Evolutionary conservation across 2,797 vertebrate genomes (phyloP).

Genomic region (Mus caroli): DNA sequence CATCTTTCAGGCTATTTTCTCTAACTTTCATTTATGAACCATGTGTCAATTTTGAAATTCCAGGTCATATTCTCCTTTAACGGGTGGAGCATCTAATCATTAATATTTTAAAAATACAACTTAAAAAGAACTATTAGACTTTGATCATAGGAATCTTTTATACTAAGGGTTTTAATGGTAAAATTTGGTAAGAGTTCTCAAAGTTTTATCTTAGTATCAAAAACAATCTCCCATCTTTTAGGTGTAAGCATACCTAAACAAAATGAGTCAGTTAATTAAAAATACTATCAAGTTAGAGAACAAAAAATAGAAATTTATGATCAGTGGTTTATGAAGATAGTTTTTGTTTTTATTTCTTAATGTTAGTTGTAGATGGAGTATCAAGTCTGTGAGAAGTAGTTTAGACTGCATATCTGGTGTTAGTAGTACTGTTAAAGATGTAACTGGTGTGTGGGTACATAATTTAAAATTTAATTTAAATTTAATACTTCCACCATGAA

Average conservation of each 20-base stretch:
- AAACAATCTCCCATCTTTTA: slow-evolving; percentile 59
- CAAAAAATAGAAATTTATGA: slow-evolving; percentile 46
- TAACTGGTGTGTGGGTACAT: slow-evolving; percentile 4
- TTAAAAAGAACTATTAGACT: slow-evolving; percentile 72
- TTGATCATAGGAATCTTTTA: slow-evolving; percentile 77
- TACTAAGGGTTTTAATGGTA: slow-evolving; percentile 80
- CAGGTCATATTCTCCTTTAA: slow-evolving; percentile 77
- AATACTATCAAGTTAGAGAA: slow-evolving; percentile 63
- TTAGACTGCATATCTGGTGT: slow-evolving; percentile 1
- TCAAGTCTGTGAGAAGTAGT: slow-evolving; percentile 33
- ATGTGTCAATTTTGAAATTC: slow-evolving; percentile 72
- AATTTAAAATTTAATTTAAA: slow-evolving; percentile 33
- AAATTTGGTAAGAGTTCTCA: slow-evolving; percentile 70
- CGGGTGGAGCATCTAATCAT: slow-evolving; percentile 69
- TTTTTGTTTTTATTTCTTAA: slow-evolving; percentile 45
- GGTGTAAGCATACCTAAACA: slow-evolving; percentile 63
- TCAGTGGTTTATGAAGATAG: slow-evolving; percentile 55
- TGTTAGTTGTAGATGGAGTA: slow-evolving; percentile 9
- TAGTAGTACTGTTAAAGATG: slow-evolving; percentile 31
- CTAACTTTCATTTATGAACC: slow-evolving; percentile 79
- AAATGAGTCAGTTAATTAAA: slow-evolving; percentile 48
- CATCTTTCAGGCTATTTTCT: slow-evolving; percentile 80
- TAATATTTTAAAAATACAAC: slow-evolving; percentile 77
- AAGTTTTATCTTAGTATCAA: slow-evolving; percentile 71
- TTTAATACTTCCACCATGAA: background rate